Conservation (phyloP, 2,888 invertebrate species). For the Thalpophila matura region DNA sequence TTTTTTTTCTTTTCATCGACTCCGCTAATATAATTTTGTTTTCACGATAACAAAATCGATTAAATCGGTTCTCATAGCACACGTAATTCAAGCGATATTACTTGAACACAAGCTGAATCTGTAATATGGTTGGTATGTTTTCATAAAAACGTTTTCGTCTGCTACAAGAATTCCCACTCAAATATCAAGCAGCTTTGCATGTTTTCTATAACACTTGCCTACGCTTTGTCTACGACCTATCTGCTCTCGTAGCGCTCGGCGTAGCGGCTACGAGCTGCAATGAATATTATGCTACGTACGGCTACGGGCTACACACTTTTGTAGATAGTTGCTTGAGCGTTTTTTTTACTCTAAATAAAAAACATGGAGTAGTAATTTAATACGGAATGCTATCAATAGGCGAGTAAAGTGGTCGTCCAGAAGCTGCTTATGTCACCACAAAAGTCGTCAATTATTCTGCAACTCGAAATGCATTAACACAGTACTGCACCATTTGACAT, state of each 20-base stretch:
- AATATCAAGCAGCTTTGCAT: slow-evolving; percentile 17
- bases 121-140: background rate
- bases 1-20: too few species aligned
- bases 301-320: slow-evolving; percentile 1
- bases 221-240: slow-evolving; percentile 5
- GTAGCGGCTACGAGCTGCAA: slow-evolving; percentile 18
- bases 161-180: slow-evolving; percentile 34
- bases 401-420: too few species aligned
- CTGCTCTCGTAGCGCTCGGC: slow-evolving; percentile 1
- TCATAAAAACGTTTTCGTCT: slow-evolving; percentile 8
- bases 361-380: too few species aligned
- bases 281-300: background rate
- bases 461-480: too few species aligned
- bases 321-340: too few species aligned
- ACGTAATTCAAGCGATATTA: slow-evolving; percentile 11
- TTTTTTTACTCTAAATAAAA: too few species aligned
- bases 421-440: too few species aligned
- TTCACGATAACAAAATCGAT: slow-evolving; percentile 3
- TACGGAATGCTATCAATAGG: too few species aligned
- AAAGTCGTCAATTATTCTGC: too few species aligned
- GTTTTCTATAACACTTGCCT: background rate
- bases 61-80: background rate
- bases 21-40: slow-evolving; percentile 6
- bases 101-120: slow-evolving; percentile 11
- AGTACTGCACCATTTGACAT: too few species aligned